A percentile compares a stretch with the other conserved stretches of the same genome.
phyloP scores from a whole-genome alignment of 1,140 invertebrate genomes.

The Amphibalanus amphitrite region DNA sequence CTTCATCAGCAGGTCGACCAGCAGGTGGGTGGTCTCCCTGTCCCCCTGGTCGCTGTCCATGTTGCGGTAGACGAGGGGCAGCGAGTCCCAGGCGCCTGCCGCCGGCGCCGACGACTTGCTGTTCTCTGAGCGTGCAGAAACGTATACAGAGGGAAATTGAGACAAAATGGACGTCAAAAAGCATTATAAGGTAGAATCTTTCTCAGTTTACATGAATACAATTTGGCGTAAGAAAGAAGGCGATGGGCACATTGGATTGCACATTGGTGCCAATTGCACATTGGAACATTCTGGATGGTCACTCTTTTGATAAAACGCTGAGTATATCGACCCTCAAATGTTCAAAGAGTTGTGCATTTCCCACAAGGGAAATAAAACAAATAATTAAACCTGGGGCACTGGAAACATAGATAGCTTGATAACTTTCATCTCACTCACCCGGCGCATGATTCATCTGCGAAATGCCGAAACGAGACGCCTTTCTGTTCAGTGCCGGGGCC shows the following conservation, averaged over 20 bases:
- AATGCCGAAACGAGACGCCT: not conserved
- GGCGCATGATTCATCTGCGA: no score
- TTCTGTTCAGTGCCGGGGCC: constrained; percentile 11
- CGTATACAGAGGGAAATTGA: not conserved
- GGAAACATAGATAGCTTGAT: no score
- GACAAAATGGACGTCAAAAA: no score
- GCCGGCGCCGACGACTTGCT: not conserved
- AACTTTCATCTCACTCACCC: not conserved
- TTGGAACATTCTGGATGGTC: not conserved
- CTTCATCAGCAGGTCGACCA: constrained; percentile 87
- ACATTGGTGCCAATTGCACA: not conserved
- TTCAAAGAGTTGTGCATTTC: not conserved
- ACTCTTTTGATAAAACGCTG: no score
- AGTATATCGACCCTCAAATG: no score
- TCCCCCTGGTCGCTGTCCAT: constrained; percentile 57
- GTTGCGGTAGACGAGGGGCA: not conserved
- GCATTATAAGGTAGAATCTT: no score
- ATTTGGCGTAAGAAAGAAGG: not conserved
- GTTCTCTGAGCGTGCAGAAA: not conserved
- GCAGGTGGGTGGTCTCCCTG: constrained; percentile 78
- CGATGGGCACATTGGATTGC: not conserved
- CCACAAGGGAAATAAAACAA: not conserved
- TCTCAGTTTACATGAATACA: no score
- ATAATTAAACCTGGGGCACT: not conserved
- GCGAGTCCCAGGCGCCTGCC: not conserved